Conservation (phyloP, 2,888 invertebrate species). For the Norana najaformis region DNA sequence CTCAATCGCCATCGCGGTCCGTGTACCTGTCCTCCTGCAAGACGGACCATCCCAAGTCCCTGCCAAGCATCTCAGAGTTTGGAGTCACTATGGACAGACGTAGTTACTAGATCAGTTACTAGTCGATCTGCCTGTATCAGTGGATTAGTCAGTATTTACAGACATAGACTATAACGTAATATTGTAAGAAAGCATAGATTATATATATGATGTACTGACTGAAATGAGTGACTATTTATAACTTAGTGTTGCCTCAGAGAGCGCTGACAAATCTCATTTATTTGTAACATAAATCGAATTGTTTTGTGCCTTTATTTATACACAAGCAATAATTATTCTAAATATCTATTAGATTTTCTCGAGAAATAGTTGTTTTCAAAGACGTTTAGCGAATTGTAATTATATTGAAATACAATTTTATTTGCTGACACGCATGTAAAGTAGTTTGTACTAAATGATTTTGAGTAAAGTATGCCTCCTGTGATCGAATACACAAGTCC, state of each 20-base stretch:
- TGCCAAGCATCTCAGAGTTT: conserved; percentile 16
- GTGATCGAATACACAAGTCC: too few relatives aligned
- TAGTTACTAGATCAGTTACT: background rate
- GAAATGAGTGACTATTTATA: background rate
- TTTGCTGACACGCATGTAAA: background rate
- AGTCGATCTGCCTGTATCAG: too few relatives aligned
- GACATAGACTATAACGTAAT: background rate
- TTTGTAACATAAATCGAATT: background rate
- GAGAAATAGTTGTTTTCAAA: background rate
- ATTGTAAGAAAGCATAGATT: background rate
- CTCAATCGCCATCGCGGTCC: background rate
- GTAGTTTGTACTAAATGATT: background rate
- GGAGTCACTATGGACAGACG: background rate
- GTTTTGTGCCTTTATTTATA: conserved; percentile 1
- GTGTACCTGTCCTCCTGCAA: conserved; percentile 3
- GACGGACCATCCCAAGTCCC: conserved; percentile 18
- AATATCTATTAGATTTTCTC: background rate
- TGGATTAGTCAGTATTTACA: too few relatives aligned
- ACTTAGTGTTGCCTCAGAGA: background rate
- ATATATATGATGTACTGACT: background rate
- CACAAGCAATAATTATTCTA: conserved; percentile 10
- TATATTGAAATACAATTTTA: background rate
- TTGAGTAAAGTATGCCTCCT: background rate
- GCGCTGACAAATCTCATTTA: background rate
- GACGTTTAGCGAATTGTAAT: conserved; percentile 1